These are phyloP conservation scores for Paralichthys olivaceus DNA, from an alignment of 2,113 vertebrate species.

Conservation along the genomic window DNA sequence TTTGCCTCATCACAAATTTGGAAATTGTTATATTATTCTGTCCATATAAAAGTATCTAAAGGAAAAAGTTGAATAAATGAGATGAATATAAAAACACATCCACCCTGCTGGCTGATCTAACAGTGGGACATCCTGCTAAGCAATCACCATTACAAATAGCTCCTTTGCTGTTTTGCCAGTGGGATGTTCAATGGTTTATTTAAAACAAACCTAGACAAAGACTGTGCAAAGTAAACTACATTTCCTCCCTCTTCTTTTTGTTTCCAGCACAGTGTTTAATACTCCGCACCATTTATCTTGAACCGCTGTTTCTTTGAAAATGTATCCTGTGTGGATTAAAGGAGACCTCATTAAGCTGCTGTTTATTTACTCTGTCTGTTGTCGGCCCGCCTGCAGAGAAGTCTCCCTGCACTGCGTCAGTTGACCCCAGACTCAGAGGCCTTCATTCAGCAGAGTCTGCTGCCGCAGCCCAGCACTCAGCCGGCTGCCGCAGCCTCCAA, in stretches of 20 bases:
- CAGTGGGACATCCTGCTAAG: neutral
- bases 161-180: neutral
- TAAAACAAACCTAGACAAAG: neutral
- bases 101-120: too few relatives aligned
- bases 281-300: too few relatives aligned
- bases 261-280: too few relatives aligned
- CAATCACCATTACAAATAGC: neutral
- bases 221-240: neutral
- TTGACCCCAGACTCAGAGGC: constrained; percentile 92
- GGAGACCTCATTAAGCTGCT: too few relatives aligned
- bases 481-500: constrained; percentile 77
- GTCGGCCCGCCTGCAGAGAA: constrained; percentile 68
- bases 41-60: too few relatives aligned
- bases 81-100: too few relatives aligned
- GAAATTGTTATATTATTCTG: too few relatives aligned
- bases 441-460: constrained; percentile 96
- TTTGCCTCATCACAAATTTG: too few relatives aligned
- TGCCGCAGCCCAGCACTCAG: constrained; percentile 84
- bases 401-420: constrained; percentile 94
- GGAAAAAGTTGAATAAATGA: too few relatives aligned
- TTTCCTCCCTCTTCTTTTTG: too few relatives aligned
- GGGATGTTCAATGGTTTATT: neutral
- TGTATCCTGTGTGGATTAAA: too few relatives aligned
- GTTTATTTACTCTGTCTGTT: neutral
- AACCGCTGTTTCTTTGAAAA: too few relatives aligned